phyloP scores from a whole-genome alignment of 37 sponge, comb jelly and placozoan genomes.

The Agelas oroides region DNA sequence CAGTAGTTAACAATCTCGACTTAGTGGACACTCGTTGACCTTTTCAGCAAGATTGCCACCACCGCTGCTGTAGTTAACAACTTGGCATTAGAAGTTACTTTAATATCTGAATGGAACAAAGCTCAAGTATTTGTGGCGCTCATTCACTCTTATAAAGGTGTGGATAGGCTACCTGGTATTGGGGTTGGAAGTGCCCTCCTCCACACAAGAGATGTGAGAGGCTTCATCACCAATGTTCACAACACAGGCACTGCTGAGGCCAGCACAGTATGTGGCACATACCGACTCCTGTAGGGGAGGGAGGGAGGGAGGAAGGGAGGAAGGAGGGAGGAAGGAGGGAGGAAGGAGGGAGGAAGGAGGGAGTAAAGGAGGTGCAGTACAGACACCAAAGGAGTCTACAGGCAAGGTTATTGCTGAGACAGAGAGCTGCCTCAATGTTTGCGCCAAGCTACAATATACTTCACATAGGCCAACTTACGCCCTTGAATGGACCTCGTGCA shows the following conservation, averaged over 20 bases:
- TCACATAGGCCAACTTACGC: no score
- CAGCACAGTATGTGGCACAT: constrained; percentile 93
- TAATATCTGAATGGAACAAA: no score
- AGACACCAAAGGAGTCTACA: not conserved
- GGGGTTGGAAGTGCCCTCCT: constrained; percentile 93
- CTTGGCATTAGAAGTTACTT: no score
- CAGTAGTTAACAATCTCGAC: no score
- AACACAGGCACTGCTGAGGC: constrained; percentile 87
- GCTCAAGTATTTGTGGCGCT: no score
- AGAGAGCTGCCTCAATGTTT: no score
- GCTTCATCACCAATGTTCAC: constrained; percentile 92
- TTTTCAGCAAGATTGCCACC: no score
- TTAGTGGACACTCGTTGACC: no score
- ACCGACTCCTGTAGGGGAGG: constrained; percentile 75
- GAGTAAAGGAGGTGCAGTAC: not conserved
- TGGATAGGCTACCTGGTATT: constrained; percentile 68
- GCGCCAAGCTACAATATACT: no score
- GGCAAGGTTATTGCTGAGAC: not conserved
- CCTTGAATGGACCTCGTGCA: no score
- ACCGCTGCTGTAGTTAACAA: no score
- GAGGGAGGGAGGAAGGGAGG: not conserved
- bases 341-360: not conserved
- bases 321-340: constrained; percentile 5
- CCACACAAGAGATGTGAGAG: constrained; percentile 88
- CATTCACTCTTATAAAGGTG: no score